Percentiles rank a stretch among this genome's conserved stretches.
phyloP scores from a whole-genome alignment of 2,113 vertebrate species.

The Mionectes macconnelli region DNA sequence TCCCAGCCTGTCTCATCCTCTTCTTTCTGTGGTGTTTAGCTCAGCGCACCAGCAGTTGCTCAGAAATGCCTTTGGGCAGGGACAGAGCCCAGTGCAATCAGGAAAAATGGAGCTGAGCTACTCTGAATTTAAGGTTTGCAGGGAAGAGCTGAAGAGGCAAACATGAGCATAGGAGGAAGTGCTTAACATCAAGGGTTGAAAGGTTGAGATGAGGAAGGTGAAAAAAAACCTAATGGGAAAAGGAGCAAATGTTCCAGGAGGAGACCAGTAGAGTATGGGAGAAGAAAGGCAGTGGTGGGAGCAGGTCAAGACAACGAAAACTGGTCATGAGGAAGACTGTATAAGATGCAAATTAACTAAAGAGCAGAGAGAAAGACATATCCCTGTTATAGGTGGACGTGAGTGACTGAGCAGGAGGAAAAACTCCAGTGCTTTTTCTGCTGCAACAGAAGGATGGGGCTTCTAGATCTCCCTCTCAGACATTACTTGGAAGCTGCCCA shows the following conservation, averaged over 20 bases:
- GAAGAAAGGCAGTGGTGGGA: neutral
- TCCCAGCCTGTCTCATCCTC: neutral
- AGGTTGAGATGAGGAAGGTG: neutral
- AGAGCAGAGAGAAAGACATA: neutral
- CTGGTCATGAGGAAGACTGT: neutral
- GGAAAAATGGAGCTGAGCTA: neutral
- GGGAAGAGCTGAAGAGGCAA: neutral
- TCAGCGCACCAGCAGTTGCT: rapidly evolving
- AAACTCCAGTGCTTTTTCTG: neutral
- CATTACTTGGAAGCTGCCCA: neutral
- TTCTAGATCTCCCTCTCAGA: neutral
- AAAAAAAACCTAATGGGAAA: neutral
- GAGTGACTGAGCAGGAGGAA: neutral
- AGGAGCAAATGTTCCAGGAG: neutral
- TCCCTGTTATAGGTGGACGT: neutral
- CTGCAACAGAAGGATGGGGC: neutral
- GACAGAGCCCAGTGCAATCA: neutral
- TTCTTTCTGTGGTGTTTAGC: neutral
- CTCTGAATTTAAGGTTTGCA: neutral
- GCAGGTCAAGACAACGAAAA: neutral
- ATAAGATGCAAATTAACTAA: neutral
- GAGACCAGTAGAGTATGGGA: neutral
- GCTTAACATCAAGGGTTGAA: neutral
- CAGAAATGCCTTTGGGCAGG: neutral
- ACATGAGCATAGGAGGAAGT: neutral